Evolutionary conservation across 2,797 vertebrate genomes (phyloP).

Genomic region (Sarcophilus harrisii): DNA sequence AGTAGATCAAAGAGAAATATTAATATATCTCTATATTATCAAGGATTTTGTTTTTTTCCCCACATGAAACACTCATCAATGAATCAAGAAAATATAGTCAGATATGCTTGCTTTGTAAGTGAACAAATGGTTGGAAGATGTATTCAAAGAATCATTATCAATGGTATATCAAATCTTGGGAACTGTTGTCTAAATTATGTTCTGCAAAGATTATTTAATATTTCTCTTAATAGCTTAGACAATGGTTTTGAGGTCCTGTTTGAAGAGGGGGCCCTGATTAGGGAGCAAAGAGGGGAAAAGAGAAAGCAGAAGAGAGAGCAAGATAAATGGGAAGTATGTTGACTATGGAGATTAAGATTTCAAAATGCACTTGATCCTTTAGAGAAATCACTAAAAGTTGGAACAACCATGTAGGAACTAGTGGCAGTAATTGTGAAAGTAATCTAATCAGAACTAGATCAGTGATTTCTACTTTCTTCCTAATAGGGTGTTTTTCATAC

Average conservation of each 20-base stretch:
- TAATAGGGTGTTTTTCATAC: not conserved
- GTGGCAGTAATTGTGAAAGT: not conserved
- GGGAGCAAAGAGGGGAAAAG: not conserved
- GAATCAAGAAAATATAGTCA: conserved; percentile 47
- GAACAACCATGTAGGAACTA: not conserved
- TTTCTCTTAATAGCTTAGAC: conserved; percentile 42
- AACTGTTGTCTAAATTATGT: not conserved
- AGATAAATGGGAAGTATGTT: not conserved
- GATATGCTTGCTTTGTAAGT: not conserved
- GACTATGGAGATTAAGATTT: not conserved
- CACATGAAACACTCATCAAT: conserved; percentile 41
- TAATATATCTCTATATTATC: conserved; percentile 29
- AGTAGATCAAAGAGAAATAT: not conserved
- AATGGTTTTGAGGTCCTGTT: not conserved
- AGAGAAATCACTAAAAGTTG: not conserved
- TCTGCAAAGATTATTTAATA: conserved; percentile 13
- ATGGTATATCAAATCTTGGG: conserved; percentile 44
- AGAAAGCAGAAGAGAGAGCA: not conserved
- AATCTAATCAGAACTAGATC: not conserved
- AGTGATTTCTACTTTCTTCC: not conserved
- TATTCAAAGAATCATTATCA: not conserved
- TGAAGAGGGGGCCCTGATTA: not conserved
- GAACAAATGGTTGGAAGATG: not conserved
- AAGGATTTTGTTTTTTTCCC: conserved; percentile 18
- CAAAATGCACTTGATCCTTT: not conserved